These are phyloP conservation scores for Triplophysa yarkandensis DNA, from an alignment of 2,797 vertebrate genomes.

Conservation along the genomic window DNA sequence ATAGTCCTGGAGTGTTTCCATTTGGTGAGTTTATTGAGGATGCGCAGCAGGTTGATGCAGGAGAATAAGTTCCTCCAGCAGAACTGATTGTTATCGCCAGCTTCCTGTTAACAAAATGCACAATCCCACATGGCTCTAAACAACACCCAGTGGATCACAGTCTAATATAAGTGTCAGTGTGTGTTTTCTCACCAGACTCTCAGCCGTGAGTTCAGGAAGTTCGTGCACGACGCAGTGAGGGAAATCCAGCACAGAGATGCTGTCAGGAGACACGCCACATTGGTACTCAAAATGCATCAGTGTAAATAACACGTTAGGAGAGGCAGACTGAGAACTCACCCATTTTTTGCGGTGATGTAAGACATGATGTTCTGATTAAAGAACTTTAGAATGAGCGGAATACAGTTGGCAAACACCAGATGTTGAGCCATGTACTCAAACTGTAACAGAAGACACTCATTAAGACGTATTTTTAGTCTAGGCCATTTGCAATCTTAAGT, in stretches of 20 bases:
- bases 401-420: conserved; percentile 98
- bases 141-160: not conserved
- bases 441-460: conserved; percentile 65
- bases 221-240: conserved; percentile 93
- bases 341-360: conserved; percentile 99
- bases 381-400: conserved; percentile 97
- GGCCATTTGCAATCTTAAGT: too few relatives aligned
- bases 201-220: conserved; percentile 93
- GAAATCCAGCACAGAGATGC: conserved; percentile 96
- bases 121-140: conserved; percentile 5
- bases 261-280: conserved; percentile 57
- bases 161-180: not conserved
- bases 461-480: not conserved
- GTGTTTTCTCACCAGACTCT: conserved; percentile 87
- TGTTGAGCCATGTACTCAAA: conserved; percentile 99
- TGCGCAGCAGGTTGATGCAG: conserved; percentile 95
- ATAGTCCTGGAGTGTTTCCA: conserved; percentile 99
- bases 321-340: conserved; percentile 70
- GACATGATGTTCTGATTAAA: conserved; percentile 99
- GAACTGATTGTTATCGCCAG: conserved; percentile 97
- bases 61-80: conserved; percentile 99
- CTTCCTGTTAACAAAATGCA: conserved; percentile 81
- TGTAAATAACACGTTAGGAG: not conserved
- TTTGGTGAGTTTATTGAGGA: conserved; percentile 97
- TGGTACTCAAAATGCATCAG: not conserved